Evolutionary conservation across 2,113 vertebrate species (phyloP).

Genomic region (Lampris megalopsis): DNA sequence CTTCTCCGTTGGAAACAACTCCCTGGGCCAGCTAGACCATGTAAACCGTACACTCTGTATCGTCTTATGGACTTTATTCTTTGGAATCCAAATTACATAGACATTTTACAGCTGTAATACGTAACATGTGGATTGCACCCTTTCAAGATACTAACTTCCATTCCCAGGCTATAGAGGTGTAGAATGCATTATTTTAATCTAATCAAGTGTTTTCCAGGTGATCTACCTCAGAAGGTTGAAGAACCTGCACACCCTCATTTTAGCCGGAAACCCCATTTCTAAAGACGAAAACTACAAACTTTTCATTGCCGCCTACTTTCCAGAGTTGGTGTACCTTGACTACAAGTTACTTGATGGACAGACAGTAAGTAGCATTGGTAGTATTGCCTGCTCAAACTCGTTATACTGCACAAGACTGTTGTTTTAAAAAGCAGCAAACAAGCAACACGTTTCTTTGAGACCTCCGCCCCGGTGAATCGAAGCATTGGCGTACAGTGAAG

Average conservation of each 20-base stretch:
- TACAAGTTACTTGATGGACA: slow-evolving; percentile 81
- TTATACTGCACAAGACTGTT: background rate
- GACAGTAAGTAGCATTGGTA: slow-evolving; percentile 76
- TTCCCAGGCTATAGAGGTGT: background rate
- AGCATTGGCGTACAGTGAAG: background rate
- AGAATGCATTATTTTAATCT: background rate
- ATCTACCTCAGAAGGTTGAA: slow-evolving; percentile 87
- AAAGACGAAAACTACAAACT: slow-evolving; percentile 76
- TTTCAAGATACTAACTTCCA: no score
- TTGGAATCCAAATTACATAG: background rate
- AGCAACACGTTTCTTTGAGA: background rate
- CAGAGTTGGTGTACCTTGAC: slow-evolving; percentile 87
- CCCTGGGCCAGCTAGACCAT: slow-evolving; percentile 81
- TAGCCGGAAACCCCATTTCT: slow-evolving; percentile 87
- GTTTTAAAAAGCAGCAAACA: background rate
- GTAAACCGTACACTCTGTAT: slow-evolving; percentile 77
- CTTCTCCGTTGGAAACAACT: slow-evolving; percentile 89
- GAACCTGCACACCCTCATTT: slow-evolving; percentile 81
- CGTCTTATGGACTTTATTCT: background rate
- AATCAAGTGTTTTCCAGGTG: slow-evolving; percentile 77
- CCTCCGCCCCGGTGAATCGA: background rate
- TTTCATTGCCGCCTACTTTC: slow-evolving; percentile 86
- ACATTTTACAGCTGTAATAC: background rate
- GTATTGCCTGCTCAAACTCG: background rate
- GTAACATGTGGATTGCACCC: background rate